phyloP scores from a whole-genome alignment of 2,797 vertebrate genomes.

The Enteromius argenteus region DNA sequence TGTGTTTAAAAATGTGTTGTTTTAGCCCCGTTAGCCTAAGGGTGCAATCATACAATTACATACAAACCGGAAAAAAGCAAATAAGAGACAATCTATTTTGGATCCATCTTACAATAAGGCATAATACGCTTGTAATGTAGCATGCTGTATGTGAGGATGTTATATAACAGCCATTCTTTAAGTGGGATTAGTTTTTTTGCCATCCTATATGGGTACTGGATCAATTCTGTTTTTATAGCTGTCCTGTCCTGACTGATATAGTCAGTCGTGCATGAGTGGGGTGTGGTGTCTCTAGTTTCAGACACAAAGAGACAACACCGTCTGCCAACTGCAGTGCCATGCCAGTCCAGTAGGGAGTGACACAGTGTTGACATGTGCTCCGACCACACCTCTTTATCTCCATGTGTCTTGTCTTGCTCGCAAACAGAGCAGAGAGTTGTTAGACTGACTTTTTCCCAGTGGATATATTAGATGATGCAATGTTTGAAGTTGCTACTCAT shows the following conservation, averaged over 20 bases:
- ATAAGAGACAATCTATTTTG: background rate
- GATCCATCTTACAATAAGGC: background rate
- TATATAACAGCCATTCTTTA: constrained; percentile 15
- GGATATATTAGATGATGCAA: background rate
- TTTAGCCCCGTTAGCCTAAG: background rate
- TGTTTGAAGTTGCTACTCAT: background rate
- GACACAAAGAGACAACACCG: constrained; percentile 49
- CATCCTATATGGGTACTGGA: background rate
- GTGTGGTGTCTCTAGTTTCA: constrained; percentile 32
- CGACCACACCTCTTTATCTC: background rate
- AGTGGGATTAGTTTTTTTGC: constrained; percentile 8
- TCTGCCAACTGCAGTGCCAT: constrained; percentile 41
- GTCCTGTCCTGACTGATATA: constrained; percentile 30
- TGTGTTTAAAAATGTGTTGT: constrained; percentile 17
- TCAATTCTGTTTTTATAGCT: constrained; percentile 20
- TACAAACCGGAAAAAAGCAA: background rate
- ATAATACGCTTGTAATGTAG: background rate
- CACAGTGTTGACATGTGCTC: background rate
- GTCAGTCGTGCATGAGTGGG: background rate
- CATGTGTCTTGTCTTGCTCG: background rate
- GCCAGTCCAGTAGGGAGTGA: constrained; percentile 38
- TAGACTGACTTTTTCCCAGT: constrained; percentile 11
- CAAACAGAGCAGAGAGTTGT: background rate
- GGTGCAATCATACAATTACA: background rate
- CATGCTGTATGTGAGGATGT: background rate